A percentile compares a stretch with the other conserved stretches of the same genome.
Evolutionary conservation across 2,113 vertebrate species (phyloP).

Genomic region (Clarias magur): DNA sequence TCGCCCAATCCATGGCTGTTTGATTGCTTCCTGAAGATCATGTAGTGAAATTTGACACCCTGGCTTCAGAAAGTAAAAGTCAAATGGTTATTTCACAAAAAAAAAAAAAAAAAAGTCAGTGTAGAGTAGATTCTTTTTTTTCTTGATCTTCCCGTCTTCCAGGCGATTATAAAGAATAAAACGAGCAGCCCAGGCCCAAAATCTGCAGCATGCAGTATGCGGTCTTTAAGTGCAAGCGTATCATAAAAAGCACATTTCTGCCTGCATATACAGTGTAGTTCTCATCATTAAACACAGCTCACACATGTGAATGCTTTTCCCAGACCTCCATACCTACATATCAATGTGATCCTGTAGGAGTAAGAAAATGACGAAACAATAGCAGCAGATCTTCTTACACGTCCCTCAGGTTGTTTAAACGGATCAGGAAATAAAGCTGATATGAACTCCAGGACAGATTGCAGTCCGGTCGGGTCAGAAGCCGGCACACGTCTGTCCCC

Average conservation of each 20-base stretch:
- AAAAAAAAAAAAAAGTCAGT: background rate
- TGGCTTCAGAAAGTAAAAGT: too few relatives aligned
- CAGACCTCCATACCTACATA: background rate
- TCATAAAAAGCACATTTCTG: background rate
- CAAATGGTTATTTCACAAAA: background rate
- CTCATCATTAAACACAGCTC: background rate
- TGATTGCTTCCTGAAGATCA: too few relatives aligned
- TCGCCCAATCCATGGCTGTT: too few relatives aligned
- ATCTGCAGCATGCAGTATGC: background rate
- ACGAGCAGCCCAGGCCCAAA: background rate
- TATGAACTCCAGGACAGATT: slow-evolving; percentile 49
- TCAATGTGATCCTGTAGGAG: background rate
- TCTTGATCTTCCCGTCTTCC: background rate
- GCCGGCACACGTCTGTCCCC: background rate
- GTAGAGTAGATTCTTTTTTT: background rate
- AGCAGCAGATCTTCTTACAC: too few relatives aligned
- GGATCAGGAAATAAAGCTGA: background rate
- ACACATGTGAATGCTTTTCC: background rate
- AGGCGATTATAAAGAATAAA: background rate
- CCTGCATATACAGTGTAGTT: background rate
- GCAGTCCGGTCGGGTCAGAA: background rate
- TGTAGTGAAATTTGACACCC: too few relatives aligned
- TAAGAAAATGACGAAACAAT: background rate
- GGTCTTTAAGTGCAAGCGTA: background rate
- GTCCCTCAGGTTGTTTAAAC: background rate